phyloP scores from a whole-genome alignment of 2,888 invertebrate species.

The Limenitis camilla region DNA sequence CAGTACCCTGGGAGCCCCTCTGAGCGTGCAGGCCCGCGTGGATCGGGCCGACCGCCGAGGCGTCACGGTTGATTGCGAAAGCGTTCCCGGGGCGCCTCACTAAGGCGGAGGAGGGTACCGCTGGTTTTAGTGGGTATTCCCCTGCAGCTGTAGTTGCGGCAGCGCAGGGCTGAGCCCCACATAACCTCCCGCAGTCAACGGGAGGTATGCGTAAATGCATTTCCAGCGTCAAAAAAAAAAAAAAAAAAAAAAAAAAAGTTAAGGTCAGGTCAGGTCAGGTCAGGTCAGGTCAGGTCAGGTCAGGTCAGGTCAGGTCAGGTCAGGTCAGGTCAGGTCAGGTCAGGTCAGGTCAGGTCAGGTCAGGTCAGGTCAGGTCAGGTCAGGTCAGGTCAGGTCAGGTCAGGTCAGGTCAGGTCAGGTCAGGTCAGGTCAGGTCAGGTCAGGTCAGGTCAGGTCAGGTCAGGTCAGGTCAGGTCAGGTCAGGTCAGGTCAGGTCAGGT shows the following conservation, averaged over 20 bases:
- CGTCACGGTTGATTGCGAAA: too few species aligned
- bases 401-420: conserved; percentile 26
- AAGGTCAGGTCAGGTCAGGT: conserved; percentile 24
- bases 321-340: conserved; percentile 27
- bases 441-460: conserved; percentile 23
- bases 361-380: conserved; percentile 27
- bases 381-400: conserved; percentile 24
- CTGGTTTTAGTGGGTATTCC: too few species aligned
- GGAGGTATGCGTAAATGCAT: too few species aligned
- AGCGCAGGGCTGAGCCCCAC: too few species aligned
- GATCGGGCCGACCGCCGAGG: too few species aligned
- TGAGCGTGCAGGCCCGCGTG: too few species aligned
- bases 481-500: conserved; percentile 3
- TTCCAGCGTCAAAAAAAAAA: too few species aligned
- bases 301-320: conserved; percentile 25
- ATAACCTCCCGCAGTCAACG: too few species aligned
- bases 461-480: conserved; percentile 6
- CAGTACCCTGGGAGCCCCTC: too few species aligned
- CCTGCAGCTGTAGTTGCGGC: too few species aligned
- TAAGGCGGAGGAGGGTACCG: too few species aligned
- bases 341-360: conserved; percentile 27
- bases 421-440: conserved; percentile 27
- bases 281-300: conserved; percentile 25
- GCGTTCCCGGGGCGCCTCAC: too few species aligned
- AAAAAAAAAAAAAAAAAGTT: conserved; percentile 14